Conservation (phyloP, 2,113 vertebrate species). For the Grammomys dolichurus region DNA sequence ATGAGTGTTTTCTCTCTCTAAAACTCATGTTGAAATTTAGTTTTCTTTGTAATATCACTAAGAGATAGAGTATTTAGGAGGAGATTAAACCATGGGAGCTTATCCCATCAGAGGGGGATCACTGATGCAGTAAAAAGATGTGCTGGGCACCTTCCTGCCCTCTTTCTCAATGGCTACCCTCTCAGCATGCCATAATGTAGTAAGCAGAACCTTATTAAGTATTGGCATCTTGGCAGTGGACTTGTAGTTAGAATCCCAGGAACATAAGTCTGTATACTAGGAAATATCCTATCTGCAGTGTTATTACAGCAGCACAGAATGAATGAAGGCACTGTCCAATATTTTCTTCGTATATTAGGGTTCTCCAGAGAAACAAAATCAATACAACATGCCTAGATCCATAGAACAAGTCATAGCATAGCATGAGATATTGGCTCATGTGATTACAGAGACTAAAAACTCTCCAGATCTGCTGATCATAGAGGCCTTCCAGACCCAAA, state of each 20-base stretch:
- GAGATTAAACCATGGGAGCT: not conserved
- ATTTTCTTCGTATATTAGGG: not conserved
- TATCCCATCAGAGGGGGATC: rapidly evolving
- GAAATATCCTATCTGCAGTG: not conserved
- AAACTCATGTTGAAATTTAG: not conserved
- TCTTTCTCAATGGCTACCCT: too few species aligned
- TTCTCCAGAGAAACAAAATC: not conserved
- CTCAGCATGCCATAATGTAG: not conserved
- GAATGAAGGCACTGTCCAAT: not conserved
- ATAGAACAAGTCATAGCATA: not conserved
- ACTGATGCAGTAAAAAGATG: not conserved
- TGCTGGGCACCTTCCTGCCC: too few species aligned
- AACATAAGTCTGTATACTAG: not conserved
- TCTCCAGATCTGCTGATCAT: not conserved
- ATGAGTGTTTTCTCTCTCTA: not conserved
- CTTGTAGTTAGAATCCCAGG: not conserved
- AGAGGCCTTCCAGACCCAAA: not conserved
- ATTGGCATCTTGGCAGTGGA: not conserved
- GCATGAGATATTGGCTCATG: not conserved
- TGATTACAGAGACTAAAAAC: not conserved
- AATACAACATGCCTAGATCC: too few species aligned
- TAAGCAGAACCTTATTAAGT: not conserved
- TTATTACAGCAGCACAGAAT: not conserved
- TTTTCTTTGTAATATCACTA: not conserved
- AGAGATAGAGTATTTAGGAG: not conserved